phyloP scores from a whole-genome alignment of 30 jellyfish, hydroid and myxozoan genomes.

The Aurelia aurita region DNA sequence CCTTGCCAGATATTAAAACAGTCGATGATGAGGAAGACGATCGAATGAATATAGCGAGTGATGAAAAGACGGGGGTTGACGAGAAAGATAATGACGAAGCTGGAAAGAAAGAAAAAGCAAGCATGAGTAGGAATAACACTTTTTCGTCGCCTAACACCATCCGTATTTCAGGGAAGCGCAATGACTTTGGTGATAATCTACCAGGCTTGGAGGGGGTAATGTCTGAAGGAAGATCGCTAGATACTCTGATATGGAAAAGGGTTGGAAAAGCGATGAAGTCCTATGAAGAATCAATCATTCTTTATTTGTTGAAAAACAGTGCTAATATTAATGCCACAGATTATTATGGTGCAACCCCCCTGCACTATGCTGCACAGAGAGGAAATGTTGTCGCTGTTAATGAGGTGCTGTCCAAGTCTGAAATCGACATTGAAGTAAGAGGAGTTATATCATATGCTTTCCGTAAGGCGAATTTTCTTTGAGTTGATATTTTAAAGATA shows the following conservation, averaged over 20 bases:
- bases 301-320: conserved; percentile 62
- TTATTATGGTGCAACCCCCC: conserved; percentile 92
- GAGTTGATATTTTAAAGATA: background rate
- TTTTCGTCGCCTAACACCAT: conserved; percentile 28
- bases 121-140: conserved; percentile 32
- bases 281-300: conserved; percentile 75
- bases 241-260: conserved; percentile 58
- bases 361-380: conserved; percentile 95
- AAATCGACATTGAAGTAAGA: conserved; percentile 88
- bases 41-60: background rate
- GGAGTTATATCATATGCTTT: too few relatives aligned
- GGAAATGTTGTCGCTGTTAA: conserved; percentile 86
- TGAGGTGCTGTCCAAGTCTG: conserved; percentile 58
- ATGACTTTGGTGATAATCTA: conserved; percentile 9
- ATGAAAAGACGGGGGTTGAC: background rate
- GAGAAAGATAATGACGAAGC: background rate
- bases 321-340: conserved; percentile 95
- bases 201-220: conserved; percentile 12
- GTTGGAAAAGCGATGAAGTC: conserved; percentile 17
- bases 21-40: conserved; percentile 18
- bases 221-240: conserved; percentile 71
- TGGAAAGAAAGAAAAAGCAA: conserved; percentile 4
- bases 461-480: too few relatives aligned
- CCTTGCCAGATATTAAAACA: conserved; percentile 69
- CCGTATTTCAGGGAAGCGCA: background rate